Evolutionary conservation across 2,113 vertebrate species (phyloP), one percentile per base, ranked within the genome.

Genomic region (Atherinomorus stipes): DNA sequence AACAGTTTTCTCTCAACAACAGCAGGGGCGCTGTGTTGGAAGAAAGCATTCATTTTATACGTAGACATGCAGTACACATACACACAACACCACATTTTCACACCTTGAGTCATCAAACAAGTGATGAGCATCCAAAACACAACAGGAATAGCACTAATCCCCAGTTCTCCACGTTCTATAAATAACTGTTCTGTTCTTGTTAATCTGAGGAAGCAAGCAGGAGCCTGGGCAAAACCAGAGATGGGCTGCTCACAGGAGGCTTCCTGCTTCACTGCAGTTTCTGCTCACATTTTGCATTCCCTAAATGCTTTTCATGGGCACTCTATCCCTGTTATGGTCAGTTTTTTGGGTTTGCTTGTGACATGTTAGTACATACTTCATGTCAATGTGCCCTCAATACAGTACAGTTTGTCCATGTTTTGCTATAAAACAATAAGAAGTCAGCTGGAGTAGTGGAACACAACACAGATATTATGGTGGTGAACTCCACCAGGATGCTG

Each of bases 141-240:
- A 66, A 78, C 76, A 78, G 82, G 84, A 89, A 70, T 40, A 51
- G 70, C 70, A 3, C 59, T 78, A 77, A 86, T 83, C 79, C 84
- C 74, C 71, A n/a, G 71, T 76, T 84, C 66, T 74, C 69, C 54
- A 23, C 40, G 53, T 38, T 78, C 87, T 80, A 85, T 79, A 89
- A 89, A 89, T 87, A 89, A 81, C 74, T 73, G 63, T 59, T 69
- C 74, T 64, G 73, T 71, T 85, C 81, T 71, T 54, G 58, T 83
- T 87, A 77, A 83, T 89, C 74, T 83, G 74, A 74, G 52, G 80
- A 76, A 75, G 67, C 56, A 38, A 68, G 51, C 22, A 25, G 79
- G 70, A 64, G 86, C 44, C 53, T 51, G n/a, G n/a, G n/a, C 50
- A 6, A 62, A 65, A 76, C 38, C 38, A 64, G 52, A 79, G 68